Evolutionary conservation across 1,140 invertebrate species (phyloP).

Genomic region (Philotrypesis tridentata): DNA sequence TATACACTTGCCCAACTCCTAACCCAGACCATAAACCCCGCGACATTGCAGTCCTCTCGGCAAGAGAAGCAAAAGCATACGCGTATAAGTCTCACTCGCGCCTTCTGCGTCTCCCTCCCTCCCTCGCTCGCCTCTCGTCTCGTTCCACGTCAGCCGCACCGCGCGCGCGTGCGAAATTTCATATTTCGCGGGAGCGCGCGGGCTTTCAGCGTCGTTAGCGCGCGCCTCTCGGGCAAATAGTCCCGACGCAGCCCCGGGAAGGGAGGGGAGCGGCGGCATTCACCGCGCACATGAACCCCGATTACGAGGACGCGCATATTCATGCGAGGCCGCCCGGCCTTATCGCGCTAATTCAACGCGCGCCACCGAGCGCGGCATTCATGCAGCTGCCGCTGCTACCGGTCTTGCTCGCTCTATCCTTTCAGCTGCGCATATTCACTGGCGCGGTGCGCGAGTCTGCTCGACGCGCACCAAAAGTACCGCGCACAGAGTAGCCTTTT

Average conservation of each 20-base stretch:
- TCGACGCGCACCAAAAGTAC: too few species aligned
- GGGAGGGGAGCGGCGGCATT: neutral
- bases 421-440: too few species aligned
- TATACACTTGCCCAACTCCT: too few species aligned
- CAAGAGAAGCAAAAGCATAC: too few species aligned
- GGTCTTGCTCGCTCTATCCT: neutral
- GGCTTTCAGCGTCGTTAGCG: neutral
- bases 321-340: neutral
- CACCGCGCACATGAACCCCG: neutral
- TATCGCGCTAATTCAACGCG: constrained; percentile 13
- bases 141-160: neutral
- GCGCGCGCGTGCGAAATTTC: neutral
- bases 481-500: neutral
- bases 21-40: too few species aligned
- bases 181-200: neutral
- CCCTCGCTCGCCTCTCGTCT: too few species aligned
- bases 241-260: neutral
- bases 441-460: too few species aligned
- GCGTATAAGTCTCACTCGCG: too few species aligned
- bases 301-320: neutral
- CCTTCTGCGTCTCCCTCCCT: too few species aligned
- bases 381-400: neutral
- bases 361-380: neutral
- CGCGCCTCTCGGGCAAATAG: neutral
- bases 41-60: too few species aligned